These are phyloP conservation scores for Phasianus colchicus DNA, from an alignment of 2,113 vertebrate genomes.

Conservation along the genomic window DNA sequence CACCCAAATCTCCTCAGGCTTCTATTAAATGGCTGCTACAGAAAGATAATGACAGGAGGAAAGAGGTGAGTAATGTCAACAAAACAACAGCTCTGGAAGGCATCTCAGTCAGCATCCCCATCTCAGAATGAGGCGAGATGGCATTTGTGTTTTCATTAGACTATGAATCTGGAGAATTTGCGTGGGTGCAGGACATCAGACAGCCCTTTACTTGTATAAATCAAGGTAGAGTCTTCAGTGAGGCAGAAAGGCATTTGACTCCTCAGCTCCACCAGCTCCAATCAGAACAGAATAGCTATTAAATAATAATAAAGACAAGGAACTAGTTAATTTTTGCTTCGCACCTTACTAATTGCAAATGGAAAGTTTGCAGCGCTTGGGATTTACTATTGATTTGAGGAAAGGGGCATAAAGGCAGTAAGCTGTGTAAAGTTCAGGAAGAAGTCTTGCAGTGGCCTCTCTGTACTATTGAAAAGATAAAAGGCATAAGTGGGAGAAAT, in stretches of 20 bases:
- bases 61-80: slow-evolving; percentile 86
- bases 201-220: neutral
- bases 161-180: neutral
- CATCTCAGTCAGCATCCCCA: neutral
- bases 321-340: slow-evolving; percentile 3
- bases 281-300: neutral
- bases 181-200: neutral
- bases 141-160: neutral
- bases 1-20: slow-evolving; percentile 93
- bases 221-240: neutral
- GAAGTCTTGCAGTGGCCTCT: slow-evolving; percentile 35
- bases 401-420: slow-evolving; percentile 38
- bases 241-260: neutral
- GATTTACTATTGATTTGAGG: neutral
- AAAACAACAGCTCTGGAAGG: neutral
- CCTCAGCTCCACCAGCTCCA: neutral
- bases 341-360: neutral
- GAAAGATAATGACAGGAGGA: slow-evolving; percentile 95
- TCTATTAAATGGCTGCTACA: slow-evolving; percentile 95
- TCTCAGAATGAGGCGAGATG: rapidly evolving
- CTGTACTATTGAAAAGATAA: slow-evolving; percentile 45
- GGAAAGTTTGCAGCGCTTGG: neutral
- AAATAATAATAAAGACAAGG: neutral
- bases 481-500: slow-evolving; percentile 22
- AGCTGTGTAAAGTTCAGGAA: slow-evolving; percentile 17